A percentile compares a stretch with the other conserved stretches of the same genome.
Evolutionary conservation across 2,888 invertebrate genomes (phyloP).

Genomic region (Cacoxenus indagator): DNA sequence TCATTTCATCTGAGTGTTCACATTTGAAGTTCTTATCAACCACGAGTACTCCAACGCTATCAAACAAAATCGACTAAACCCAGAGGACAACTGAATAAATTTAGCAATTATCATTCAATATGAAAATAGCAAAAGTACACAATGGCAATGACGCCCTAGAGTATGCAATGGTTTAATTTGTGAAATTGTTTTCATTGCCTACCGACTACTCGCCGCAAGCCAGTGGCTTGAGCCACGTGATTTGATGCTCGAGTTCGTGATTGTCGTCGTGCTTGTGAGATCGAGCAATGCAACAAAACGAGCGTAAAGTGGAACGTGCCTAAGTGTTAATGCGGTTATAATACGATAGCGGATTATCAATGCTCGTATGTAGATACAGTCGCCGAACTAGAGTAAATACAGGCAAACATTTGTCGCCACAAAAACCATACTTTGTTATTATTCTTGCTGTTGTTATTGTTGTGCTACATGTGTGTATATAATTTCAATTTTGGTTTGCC

Average conservation of each 20-base stretch:
- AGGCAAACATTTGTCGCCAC: background rate
- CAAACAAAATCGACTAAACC: background rate
- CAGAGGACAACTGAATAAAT: background rate
- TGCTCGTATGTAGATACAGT: slow-evolving; percentile 56
- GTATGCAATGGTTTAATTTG: background rate
- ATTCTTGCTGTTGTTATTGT: slow-evolving; percentile 11
- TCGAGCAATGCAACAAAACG: slow-evolving; percentile 44
- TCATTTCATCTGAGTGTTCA: too few relatives aligned
- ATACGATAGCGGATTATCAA: slow-evolving; percentile 62
- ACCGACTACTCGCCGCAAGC: background rate
- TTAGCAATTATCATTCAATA: background rate
- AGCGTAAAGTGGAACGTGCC: slow-evolving; percentile 58
- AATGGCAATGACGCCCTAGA: background rate
- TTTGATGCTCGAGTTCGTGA: background rate
- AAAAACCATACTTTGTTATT: slow-evolving; percentile 32
- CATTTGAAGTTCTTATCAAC: too few relatives aligned
- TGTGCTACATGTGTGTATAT: slow-evolving; percentile 44
- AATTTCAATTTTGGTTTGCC: slow-evolving; percentile 60
- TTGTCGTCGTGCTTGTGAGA: background rate
- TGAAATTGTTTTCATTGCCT: background rate
- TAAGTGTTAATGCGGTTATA: slow-evolving; percentile 63
- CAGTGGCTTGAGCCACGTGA: background rate
- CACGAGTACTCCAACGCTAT: too few relatives aligned
- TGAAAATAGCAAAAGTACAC: background rate
- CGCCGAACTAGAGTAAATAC: slow-evolving; percentile 14